A percentile compares a stretch with the other conserved stretches of the same genome.
Evolutionary conservation across 1,140 invertebrate species (phyloP).

Genomic region (Papilio glaucus): DNA sequence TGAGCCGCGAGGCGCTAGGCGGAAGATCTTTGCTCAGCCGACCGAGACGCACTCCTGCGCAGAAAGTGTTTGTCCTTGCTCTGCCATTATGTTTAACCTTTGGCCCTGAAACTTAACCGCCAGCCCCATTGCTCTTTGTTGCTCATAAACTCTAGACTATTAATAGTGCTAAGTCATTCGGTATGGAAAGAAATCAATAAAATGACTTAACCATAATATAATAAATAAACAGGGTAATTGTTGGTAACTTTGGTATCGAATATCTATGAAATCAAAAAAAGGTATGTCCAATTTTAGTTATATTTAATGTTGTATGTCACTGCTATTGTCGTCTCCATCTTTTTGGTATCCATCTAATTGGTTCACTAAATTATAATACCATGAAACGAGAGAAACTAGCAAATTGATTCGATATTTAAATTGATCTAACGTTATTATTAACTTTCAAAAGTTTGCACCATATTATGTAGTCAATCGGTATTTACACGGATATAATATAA

Average conservation of each 20-base stretch:
- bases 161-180: constrained; percentile 14
- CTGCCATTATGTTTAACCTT: constrained; percentile 64
- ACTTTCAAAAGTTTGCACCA: too few species aligned
- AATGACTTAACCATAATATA: background rate
- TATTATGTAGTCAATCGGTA: too few species aligned
- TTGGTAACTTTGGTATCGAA: background rate
- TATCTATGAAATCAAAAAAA: background rate
- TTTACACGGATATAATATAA: too few species aligned
- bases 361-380: too few species aligned
- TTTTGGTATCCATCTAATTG: too few species aligned
- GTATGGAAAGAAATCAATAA: background rate
- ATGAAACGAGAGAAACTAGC: too few species aligned
- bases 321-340: too few species aligned
- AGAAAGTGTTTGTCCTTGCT: constrained; percentile 80
- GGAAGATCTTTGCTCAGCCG: constrained; percentile 69
- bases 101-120: constrained; percentile 53
- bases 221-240: background rate
- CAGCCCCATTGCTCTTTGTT: constrained; percentile 24
- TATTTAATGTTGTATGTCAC: background rate
- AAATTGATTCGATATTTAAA: too few species aligned
- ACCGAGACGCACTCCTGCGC: constrained; percentile 73
- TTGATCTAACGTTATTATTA: too few species aligned
- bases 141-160: background rate
- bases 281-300: background rate
- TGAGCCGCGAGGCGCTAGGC: constrained; percentile 58